Evolutionary conservation across 2,888 invertebrate genomes (phyloP), one percentile per base, ranked within the genome.

Genomic region (Teleogryllus oceanicus): DNA sequence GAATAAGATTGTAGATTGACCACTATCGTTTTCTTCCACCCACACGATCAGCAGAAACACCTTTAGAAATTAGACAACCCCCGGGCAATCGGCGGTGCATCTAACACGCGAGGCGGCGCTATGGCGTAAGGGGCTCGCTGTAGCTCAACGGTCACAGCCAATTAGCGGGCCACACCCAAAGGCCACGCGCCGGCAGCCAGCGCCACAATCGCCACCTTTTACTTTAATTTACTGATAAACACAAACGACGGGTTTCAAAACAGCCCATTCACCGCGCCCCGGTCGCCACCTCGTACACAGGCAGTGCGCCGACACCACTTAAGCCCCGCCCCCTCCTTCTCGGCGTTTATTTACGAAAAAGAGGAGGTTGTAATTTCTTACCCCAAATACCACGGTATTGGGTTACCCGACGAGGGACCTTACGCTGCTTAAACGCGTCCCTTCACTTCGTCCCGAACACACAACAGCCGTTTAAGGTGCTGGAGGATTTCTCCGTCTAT

Each of bases 381-480:
- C n/a, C 62, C 62, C 62, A 62, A 62, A 62, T 62, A 18, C 62
- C 62, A 62, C 62, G n/a, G n/a, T 13, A 13, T 62, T n/a, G 16
- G 62, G 62, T 62, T 62, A 16, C 62, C 16, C 62, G 62, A 12
- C 62, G 16, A n/a, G n/a, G n/a, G 62, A 62, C n/a, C 62, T 62
- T 62, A 62, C n/a, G n/a, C 62, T 4, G 13, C n/a, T n/a, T 62
- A n/a, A 18, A n/a, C 13, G n/a, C 62, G 62, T 5, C 16, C 62
- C 62, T 62, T 62, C 62, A 62, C 62, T 62, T 62, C n/a, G 13
- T 11, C n/a, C 13, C 16, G 62, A 62, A 62, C 62, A 62, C 62
- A 62, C 13, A 62, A 62, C 62, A 62, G n/a, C 62, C 62, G n/a
- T 62, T 62, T 62, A 62, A 62, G 62, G 62, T 62, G 62, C n/a